These are phyloP conservation scores for Amphiura filiformis DNA, from an alignment of 35 echinoderm and acorn worm species.

Conservation along the genomic window DNA sequence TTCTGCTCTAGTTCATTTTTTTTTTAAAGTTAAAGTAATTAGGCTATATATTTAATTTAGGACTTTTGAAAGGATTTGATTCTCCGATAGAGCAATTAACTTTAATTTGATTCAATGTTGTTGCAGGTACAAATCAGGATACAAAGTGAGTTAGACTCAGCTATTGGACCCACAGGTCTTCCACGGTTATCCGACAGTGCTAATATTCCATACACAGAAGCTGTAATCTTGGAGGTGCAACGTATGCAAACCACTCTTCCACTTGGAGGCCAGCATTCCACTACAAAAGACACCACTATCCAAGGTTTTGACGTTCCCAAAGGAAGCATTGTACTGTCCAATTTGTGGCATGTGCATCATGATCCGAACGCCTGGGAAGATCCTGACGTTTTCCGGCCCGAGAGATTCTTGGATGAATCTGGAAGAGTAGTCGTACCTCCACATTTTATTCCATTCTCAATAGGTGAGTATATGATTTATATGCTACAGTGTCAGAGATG, in stretches of 20 bases:
- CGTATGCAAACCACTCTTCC: neutral
- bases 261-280: neutral
- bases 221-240: neutral
- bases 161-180: neutral
- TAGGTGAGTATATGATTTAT: no score
- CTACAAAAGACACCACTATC: neutral
- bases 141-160: neutral
- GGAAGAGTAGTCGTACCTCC: neutral
- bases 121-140: neutral
- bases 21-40: no score
- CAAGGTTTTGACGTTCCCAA: conserved; percentile 29
- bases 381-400: conserved; percentile 32
- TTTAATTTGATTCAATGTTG: no score
- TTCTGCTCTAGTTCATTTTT: no score
- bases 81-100: no score
- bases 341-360: conserved; percentile 36
- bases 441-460: conserved; percentile 57
- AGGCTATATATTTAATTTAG: no score
- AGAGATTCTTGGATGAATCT: conserved; percentile 27
- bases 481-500: no score
- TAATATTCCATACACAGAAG: neutral
- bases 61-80: no score
- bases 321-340: conserved; percentile 17
- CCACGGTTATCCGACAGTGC: neutral
- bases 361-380: conserved; percentile 30